phyloP scores from a whole-genome alignment of 2,888 invertebrate species.

The Tetropium fuscum region DNA sequence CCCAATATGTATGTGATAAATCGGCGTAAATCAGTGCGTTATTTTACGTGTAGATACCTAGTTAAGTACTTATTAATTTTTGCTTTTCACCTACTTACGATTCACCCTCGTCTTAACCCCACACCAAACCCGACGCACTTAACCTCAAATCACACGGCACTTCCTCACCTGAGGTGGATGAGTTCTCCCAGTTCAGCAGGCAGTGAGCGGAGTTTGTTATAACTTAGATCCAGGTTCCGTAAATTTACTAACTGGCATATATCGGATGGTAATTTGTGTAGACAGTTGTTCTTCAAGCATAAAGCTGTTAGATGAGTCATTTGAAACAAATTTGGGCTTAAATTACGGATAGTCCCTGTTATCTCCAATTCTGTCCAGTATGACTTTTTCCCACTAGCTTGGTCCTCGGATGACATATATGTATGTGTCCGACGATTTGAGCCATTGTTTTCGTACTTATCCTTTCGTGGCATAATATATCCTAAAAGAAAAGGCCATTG shows the following conservation, averaged over 20 bases:
- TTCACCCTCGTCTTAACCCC: neutral
- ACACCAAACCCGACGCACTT: slow-evolving; percentile 3
- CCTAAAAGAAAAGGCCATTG: slow-evolving; percentile 48
- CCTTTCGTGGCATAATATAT: slow-evolving; percentile 73
- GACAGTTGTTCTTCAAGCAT: slow-evolving; percentile 95
- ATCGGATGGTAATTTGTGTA: slow-evolving; percentile 91
- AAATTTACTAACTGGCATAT: slow-evolving; percentile 88
- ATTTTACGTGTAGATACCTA: no score
- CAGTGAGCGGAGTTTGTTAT: slow-evolving; percentile 93
- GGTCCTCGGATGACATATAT: slow-evolving; percentile 93
- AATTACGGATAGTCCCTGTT: slow-evolving; percentile 94
- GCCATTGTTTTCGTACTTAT: slow-evolving; percentile 88
- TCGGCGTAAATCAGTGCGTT: no score
- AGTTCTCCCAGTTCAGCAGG: slow-evolving; percentile 98
- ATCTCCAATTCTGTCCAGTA: slow-evolving; percentile 83
- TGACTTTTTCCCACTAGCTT: slow-evolving; percentile 92
- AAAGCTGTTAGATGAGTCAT: slow-evolving; percentile 93
- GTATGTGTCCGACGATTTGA: slow-evolving; percentile 84
- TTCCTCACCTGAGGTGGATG: slow-evolving; percentile 86
- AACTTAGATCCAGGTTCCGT: slow-evolving; percentile 90
- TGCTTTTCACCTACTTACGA: slow-evolving; percentile 19
- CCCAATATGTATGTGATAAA: no score
- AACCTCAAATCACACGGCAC: slow-evolving; percentile 15
- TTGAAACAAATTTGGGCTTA: slow-evolving; percentile 93
- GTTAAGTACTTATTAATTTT: no score